Evolutionary conservation across 2,888 invertebrate genomes (phyloP).

Genomic region (Pseudococcus viburni): DNA sequence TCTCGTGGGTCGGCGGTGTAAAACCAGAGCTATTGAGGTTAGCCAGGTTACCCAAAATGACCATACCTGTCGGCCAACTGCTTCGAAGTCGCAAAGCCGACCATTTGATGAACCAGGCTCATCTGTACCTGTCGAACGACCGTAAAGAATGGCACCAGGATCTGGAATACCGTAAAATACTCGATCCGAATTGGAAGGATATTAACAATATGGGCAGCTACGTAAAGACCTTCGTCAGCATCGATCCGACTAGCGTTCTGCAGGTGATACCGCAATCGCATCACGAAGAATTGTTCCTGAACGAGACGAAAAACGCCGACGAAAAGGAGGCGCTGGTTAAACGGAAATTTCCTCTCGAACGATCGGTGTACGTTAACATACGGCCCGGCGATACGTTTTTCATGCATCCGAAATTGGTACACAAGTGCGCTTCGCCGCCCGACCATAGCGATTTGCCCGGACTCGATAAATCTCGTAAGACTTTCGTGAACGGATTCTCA

Average conservation of each 20-base stretch:
- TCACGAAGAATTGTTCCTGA: neutral
- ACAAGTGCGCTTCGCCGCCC: neutral
- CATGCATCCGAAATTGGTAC: constrained; percentile 56
- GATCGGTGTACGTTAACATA: neutral
- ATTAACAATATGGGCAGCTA: constrained; percentile 43
- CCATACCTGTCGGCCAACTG: constrained; percentile 36
- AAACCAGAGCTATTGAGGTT: constrained; percentile 7
- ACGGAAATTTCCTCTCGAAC: neutral
- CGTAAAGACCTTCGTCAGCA: constrained; percentile 27
- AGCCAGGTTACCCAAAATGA: constrained; percentile 22
- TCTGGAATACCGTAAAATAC: constrained; percentile 7
- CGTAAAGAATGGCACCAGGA: constrained; percentile 51
- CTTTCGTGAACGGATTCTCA: constrained; percentile 55
- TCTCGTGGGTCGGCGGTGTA: constrained; percentile 20
- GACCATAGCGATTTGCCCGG: neutral
- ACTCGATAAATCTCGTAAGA: constrained; percentile 38
- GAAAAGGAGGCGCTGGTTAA: constrained; percentile 35
- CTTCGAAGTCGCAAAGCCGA: constrained; percentile 24
- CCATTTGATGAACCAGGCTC: constrained; percentile 46
- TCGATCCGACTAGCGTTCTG: neutral
- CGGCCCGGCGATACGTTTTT: constrained; percentile 48
- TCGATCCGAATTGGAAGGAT: constrained; percentile 47
- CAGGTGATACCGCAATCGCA: constrained; percentile 15
- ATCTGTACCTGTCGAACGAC: neutral
- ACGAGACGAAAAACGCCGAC: constrained; percentile 2